Evolutionary conservation across 2,888 invertebrate genomes (phyloP), one percentile per base, ranked within the genome.

Genomic region (Ornithoptera priamus): DNA sequence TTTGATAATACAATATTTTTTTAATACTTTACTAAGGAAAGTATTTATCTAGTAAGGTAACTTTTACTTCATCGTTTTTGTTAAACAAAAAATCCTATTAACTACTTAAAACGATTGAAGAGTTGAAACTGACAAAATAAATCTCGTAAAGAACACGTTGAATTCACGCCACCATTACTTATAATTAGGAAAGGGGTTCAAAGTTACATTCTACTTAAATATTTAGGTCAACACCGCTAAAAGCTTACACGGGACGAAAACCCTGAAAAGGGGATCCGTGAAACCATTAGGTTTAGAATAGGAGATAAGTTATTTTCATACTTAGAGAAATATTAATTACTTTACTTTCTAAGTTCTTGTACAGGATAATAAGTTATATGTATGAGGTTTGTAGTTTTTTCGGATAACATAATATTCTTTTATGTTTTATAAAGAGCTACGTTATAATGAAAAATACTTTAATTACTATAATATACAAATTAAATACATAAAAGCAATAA

Each of bases 201-300:
- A 53, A 53, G 53, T 53, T 53, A 53, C 53, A n/a, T 53, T 17
- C n/a, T 53, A 53, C 53, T 53, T 53, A 53, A 53, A 53, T 53
- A 53, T 53, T 53, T 53, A 53, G 53, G 53, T 53, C 53, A 53
- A n/a, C 17, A 17, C 53, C 53, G 53, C n/a, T 53, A 53, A 53
- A 10, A 53, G 53, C 53, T 53, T 53, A 53, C 39, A 39, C 39
- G 39, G 39, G n/a, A 53, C 53, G 53, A 53, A 53, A 53, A n/a
- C 53, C n/a, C 4, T 53, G 53, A 53, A 53, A 53, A 30, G n/a
- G 53, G 53, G 53, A 53, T 17, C 53, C 53, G 53, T 53, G 53
- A 53, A 53, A 53, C n/a, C 53, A 53, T 53, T 53, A 53, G 18
- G 53, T 53, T 53, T n/a, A 53, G 53, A 53, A 53, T 53, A n/a